Evolutionary conservation across 2,113 vertebrate genomes (phyloP), one percentile per base, ranked within the genome.

Genomic region (Dascyllus trimaculatus): DNA sequence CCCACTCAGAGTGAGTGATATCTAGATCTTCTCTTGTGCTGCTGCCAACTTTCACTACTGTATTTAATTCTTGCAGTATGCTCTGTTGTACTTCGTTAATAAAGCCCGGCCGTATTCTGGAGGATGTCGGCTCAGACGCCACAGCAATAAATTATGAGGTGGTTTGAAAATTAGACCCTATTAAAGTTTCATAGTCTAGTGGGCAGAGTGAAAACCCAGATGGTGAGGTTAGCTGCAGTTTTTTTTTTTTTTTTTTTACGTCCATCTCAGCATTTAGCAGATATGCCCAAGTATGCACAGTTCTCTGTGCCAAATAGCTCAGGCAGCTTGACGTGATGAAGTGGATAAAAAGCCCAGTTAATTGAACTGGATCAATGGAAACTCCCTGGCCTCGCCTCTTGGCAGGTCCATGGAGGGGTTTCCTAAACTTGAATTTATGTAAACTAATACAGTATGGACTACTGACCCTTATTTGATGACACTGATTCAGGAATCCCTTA

Each of bases 361-460:
- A 88, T 80, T 78, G 85, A 88, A 68, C 38, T 68, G 70, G 64
- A 92, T 90, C 85, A 62, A 88, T 87, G 72, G 61, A 64, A 88
- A 79, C 64, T 79, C 67, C 52, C 24, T 40, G 29, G 80, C 52
- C 51, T 75, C 35, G 18, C 63, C 11, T 81, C 72, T 80, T 79
- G 85, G 78, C 84, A 81, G 65, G 38, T 76, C 25, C 32, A 24
- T 38, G 26, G 4, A 65, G 68, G 54, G 52, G 29, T 68, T 78
- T 75, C 61, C 63, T 74, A 35, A 84, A 82, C 63, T 77, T 76
- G 22, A 85, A 65, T 70, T 48, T 69, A 58, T 65, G 49, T 52
- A 64, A 83, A 80, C 13, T 5, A 65, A 80, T 14, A 60, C 64
- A 59, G 19, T 35, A 45, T 10, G 60, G 19, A 66, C 62, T 26